phyloP scores from a whole-genome alignment of 2,113 vertebrate genomes.

The Corythoichthys intestinalis region DNA sequence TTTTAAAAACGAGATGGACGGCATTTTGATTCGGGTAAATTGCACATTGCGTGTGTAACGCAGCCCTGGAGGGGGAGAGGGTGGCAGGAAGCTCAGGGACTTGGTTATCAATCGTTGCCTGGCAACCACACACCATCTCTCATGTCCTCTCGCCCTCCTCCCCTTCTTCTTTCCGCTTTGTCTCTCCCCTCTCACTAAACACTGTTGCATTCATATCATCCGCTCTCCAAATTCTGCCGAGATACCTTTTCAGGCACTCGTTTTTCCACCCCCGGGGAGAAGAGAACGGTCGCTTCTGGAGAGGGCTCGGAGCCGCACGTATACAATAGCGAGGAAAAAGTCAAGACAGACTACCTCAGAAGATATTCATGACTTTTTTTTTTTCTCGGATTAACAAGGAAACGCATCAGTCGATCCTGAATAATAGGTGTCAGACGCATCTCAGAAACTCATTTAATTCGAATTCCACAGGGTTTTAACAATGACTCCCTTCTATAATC shows the following conservation, averaged over 20 bases:
- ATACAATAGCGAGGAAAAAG: conserved; percentile 21
- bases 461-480: neutral
- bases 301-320: conserved; percentile 2
- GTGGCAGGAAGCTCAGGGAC: conserved; percentile 72
- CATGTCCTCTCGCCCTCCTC: conserved; percentile 40
- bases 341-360: neutral
- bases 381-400: neutral
- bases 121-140: conserved; percentile 73
- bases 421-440: conserved; percentile 27
- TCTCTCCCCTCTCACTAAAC: conserved; percentile 30
- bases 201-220: neutral
- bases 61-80: conserved; percentile 60
- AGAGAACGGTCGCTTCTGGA: conserved; percentile 21
- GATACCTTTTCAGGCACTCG: neutral
- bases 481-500: neutral
- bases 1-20: conserved; percentile 11
- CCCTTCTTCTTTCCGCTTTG: conserved; percentile 31
- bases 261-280: conserved; percentile 10
- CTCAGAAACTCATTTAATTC: conserved; percentile 1
- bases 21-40: conserved; percentile 23
- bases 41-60: conserved; percentile 18
- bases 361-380: conserved; percentile 7
- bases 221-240: conserved; percentile 7
- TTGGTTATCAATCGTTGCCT: conserved; percentile 77
- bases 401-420: conserved; percentile 9